Percentiles rank a stretch among this genome's conserved stretches.
Evolutionary conservation across 2,797 vertebrate species (phyloP).

Genomic region (Muraenolepis orangiensis): DNA sequence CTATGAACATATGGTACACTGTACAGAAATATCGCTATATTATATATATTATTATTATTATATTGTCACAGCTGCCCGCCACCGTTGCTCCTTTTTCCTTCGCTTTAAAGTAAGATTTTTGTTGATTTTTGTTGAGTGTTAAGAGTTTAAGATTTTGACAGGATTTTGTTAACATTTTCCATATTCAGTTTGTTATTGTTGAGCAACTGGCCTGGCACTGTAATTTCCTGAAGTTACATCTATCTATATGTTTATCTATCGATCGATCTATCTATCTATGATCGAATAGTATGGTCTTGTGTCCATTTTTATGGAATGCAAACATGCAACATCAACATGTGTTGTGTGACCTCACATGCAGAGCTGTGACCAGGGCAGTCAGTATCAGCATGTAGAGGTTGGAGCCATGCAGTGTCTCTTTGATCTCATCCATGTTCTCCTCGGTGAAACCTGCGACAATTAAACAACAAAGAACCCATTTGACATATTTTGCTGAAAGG

Average conservation of each 20-base stretch:
- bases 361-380: constrained; percentile 87
- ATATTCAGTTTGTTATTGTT: no score
- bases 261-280: background rate
- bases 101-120: background rate
- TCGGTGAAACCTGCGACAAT: constrained; percentile 86
- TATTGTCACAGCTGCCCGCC: background rate
- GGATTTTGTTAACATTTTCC: no score
- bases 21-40: background rate
- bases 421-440: constrained; percentile 92
- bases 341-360: constrained; percentile 80
- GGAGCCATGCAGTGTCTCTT: constrained; percentile 89
- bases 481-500: background rate
- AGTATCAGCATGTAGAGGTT: constrained; percentile 88
- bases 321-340: no score
- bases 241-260: no score
- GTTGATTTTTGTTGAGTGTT: background rate
- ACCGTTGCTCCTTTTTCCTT: background rate
- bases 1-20: background rate
- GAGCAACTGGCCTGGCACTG: no score
- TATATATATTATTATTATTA: background rate
- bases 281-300: background rate
- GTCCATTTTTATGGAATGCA: background rate
- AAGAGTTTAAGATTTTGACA: no score
- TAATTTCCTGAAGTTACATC: no score
- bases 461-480: constrained; percentile 5